Evolutionary conservation across 2,113 vertebrate species (phyloP).

Genomic region (Gallinago media): DNA sequence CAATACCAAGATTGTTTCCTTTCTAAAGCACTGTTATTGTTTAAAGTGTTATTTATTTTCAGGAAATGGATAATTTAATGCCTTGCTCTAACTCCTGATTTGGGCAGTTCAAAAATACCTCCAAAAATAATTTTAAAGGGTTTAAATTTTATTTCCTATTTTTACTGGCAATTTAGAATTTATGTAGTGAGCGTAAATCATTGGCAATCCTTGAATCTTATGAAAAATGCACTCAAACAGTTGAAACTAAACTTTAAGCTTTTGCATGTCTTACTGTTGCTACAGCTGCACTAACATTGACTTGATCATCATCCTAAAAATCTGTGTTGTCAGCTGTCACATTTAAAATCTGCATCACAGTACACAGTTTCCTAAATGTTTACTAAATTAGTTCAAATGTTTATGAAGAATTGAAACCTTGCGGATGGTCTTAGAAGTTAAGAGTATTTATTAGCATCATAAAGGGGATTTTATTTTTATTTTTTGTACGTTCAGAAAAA

Average conservation of each 20-base stretch:
- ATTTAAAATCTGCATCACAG: slow-evolving; percentile 27
- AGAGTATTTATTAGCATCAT: slow-evolving; percentile 41
- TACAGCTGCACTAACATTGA: slow-evolving; percentile 66
- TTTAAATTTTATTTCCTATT: slow-evolving; percentile 66
- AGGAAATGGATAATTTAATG: slow-evolving; percentile 39
- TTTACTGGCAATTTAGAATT: slow-evolving; percentile 50
- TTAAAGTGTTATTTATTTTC: slow-evolving; percentile 28
- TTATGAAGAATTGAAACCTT: slow-evolving; percentile 62
- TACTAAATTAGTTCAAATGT: slow-evolving; percentile 51
- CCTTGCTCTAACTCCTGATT: slow-evolving; percentile 19
- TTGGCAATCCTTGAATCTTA: slow-evolving; percentile 9
- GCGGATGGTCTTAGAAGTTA: slow-evolving; percentile 26
- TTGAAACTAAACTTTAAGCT: slow-evolving; percentile 36
- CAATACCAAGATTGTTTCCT: background rate
- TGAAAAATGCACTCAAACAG: slow-evolving; percentile 23
- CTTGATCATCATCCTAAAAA: slow-evolving; percentile 57
- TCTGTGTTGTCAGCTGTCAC: slow-evolving; percentile 48
- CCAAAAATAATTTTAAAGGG: slow-evolving; percentile 37
- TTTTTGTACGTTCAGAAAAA: slow-evolving; percentile 14
- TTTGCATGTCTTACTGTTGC: slow-evolving; percentile 38
- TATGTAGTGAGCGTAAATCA: slow-evolving; percentile 30
- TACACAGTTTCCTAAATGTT: slow-evolving; percentile 55
- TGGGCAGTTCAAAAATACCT: slow-evolving; percentile 29
- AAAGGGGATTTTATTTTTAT: slow-evolving; percentile 1
- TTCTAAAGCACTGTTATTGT: background rate